phyloP scores from a whole-genome alignment of 2,113 vertebrate genomes.

The Vidua chalybeata region DNA sequence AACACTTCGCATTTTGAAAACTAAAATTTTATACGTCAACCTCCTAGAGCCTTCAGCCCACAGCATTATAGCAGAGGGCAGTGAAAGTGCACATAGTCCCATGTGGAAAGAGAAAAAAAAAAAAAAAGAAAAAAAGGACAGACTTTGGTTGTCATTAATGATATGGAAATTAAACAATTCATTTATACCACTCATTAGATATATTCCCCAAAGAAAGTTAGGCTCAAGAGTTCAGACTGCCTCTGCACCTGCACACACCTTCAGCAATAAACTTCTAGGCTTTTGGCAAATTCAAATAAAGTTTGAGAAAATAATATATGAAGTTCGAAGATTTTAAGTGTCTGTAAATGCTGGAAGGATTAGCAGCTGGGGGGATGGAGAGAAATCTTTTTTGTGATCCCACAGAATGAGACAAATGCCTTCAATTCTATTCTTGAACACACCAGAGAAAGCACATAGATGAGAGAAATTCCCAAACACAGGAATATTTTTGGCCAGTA shows the following conservation, averaged over 20 bases:
- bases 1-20: not conserved
- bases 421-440: not conserved
- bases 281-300: not conserved
- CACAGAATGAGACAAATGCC: not conserved
- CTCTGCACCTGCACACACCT: not conserved
- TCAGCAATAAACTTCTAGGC: not conserved
- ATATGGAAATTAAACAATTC: not conserved
- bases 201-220: not conserved
- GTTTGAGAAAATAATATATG: not conserved
- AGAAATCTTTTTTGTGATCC: not conserved
- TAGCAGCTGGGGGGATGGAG: not conserved
- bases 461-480: not conserved
- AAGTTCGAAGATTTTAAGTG: not conserved
- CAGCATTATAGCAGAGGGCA: not conserved
- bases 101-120: not conserved
- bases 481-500: not conserved
- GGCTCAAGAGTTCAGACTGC: not conserved
- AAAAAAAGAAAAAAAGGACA: not conserved
- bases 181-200: not conserved
- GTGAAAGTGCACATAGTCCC: not conserved
- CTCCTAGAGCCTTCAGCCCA: not conserved
- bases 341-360: not conserved
- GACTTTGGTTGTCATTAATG: not conserved
- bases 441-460: not conserved
- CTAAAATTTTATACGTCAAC: not conserved